Conservation (phyloP, 1,140 invertebrate species). For the Caenorhabditis inopinata region DNA sequence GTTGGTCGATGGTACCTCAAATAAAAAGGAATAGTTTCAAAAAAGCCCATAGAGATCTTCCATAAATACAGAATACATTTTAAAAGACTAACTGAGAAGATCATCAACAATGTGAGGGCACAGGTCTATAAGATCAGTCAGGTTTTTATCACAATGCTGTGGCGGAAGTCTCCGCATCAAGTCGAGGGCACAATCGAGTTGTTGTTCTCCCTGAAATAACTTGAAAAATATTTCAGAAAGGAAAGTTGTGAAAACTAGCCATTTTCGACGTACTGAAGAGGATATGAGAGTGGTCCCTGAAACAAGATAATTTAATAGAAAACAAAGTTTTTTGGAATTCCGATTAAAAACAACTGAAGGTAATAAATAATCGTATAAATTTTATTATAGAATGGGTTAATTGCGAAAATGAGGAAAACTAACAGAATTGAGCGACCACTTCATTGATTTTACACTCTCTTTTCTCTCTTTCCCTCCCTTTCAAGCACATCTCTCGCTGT, state of each 20-base stretch:
- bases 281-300: too few relatives aligned
- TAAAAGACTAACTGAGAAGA: constrained; percentile 77
- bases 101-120: constrained; percentile 93
- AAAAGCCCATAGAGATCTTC: not conserved
- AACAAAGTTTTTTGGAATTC: too few relatives aligned
- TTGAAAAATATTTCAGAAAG: not conserved
- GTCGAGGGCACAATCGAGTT: constrained; percentile 97
- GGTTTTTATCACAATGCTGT: constrained; percentile 97
- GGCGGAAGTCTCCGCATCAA: constrained; percentile 96
- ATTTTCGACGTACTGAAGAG: too few relatives aligned
- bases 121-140: constrained; percentile 93
- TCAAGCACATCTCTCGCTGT: not conserved
- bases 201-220: constrained; percentile 80
- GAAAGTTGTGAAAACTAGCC: too few relatives aligned
- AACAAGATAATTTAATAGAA: too few relatives aligned
- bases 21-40: not conserved
- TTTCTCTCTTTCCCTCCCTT: not conserved
- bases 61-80: not conserved
- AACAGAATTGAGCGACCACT: not conserved
- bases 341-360: too few relatives aligned
- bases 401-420: not conserved
- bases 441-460: constrained; percentile 17
- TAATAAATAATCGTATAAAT: too few relatives aligned
- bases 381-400: too few relatives aligned
- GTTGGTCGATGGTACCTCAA: constrained; percentile 85